These are phyloP conservation scores for Aphidius gifuensis DNA, from an alignment of 1,140 invertebrate species.

Conservation along the genomic window DNA sequence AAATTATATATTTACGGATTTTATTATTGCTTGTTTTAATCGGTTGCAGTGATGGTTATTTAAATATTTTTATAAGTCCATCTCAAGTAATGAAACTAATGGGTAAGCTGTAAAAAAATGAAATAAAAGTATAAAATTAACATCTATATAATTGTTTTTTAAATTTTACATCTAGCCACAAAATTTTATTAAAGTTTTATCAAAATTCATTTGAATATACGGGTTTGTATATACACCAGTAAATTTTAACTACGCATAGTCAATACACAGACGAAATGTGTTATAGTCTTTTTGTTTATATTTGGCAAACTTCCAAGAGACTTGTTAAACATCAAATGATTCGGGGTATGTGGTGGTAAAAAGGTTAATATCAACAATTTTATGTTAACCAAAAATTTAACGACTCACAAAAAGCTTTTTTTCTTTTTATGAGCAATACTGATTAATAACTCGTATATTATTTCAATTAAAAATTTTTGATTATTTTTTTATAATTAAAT, in stretches of 20 bases:
- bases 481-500: too few species aligned
- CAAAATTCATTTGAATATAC: too few species aligned
- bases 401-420: neutral
- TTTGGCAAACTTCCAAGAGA: too few species aligned
- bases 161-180: too few species aligned
- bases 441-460: neutral
- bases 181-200: neutral
- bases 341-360: too few species aligned
- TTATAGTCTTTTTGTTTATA: too few species aligned
- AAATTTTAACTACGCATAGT: too few species aligned
- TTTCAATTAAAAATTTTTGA: neutral
- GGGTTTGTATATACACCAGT: too few species aligned
- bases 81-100: slow-evolving; percentile 73
- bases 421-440: neutral
- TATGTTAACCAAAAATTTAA: neutral
- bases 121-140: neutral
- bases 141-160: too few species aligned
- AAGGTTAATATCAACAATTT: too few species aligned
- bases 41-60: slow-evolving; percentile 57
- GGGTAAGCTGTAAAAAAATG: slow-evolving; percentile 58
- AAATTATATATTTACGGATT: slow-evolving; percentile 40
- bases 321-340: too few species aligned
- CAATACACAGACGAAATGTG: too few species aligned
- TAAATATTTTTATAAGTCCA: slow-evolving; percentile 75
- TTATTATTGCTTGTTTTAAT: slow-evolving; percentile 40